A percentile compares a stretch with the other conserved stretches of the same genome.
phyloP scores from a whole-genome alignment of 1,140 invertebrate species.

The Mesaphorura yosii region DNA sequence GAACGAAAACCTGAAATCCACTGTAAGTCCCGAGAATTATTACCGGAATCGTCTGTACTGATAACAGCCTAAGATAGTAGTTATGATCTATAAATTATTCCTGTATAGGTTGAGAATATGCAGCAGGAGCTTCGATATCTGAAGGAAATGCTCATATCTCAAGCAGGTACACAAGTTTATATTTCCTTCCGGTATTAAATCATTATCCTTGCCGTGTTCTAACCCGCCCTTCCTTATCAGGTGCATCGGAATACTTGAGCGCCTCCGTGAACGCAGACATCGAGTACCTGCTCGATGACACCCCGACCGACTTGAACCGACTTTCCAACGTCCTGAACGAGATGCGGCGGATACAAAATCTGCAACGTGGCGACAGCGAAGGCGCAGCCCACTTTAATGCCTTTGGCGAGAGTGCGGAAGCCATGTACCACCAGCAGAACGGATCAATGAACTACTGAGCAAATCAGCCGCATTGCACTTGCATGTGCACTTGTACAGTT shows the following conservation, averaged over 20 bases:
- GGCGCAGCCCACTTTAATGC: neutral
- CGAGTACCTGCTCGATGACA: slow-evolving; percentile 25
- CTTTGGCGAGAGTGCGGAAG: neutral
- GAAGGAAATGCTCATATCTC: slow-evolving; percentile 72
- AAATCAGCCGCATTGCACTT: neutral
- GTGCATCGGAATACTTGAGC: slow-evolving; percentile 21
- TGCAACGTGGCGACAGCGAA: slow-evolving; percentile 4
- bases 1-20: slow-evolving; percentile 71
- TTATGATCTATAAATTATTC: too few relatives aligned
- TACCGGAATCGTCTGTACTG: too few relatives aligned
- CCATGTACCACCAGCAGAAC: neutral
- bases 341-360: slow-evolving; percentile 20
- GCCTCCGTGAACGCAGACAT: slow-evolving; percentile 20
- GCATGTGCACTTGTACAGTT: neutral
- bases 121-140: slow-evolving; percentile 73
- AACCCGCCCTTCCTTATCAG: neutral
- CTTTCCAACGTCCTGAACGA: slow-evolving; percentile 21
- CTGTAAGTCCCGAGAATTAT: too few relatives aligned
- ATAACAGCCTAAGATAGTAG: too few relatives aligned
- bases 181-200: neutral
- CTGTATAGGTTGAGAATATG: slow-evolving; percentile 68
- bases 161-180: slow-evolving; percentile 44
- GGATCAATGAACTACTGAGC: neutral
- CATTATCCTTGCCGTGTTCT: neutral
- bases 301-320: slow-evolving; percentile 19